Conservation (phyloP, 2,797 vertebrate species). For the Cyprinodon diabolis region DNA sequence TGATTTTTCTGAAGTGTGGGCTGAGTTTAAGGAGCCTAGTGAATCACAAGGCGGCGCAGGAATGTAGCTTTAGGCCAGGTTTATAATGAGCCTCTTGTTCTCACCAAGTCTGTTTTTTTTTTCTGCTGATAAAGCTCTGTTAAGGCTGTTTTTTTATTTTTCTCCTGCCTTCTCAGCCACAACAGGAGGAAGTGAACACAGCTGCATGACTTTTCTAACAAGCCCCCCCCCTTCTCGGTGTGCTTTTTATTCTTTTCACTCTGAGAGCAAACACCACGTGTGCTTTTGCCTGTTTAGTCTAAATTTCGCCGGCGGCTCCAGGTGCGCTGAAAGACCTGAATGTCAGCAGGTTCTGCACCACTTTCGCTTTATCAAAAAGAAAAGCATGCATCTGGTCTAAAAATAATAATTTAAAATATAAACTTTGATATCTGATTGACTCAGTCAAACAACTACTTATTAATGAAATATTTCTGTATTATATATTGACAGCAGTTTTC, state of each 20-base stretch:
- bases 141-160: conserved; percentile 45
- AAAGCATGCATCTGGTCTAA: too few species aligned
- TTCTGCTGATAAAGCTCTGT: conserved; percentile 64
- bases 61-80: conserved; percentile 67
- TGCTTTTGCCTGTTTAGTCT: not conserved
- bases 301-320: not conserved
- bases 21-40: conserved; percentile 52
- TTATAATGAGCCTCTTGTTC: conserved; percentile 72
- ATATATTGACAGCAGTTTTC: too few species aligned
- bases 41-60: conserved; percentile 73
- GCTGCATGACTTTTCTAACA: conserved; percentile 12
- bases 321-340: conserved; percentile 20
- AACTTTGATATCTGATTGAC: too few species aligned
- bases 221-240: not conserved
- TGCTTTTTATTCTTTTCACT: not conserved
- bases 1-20: conserved; percentile 5
- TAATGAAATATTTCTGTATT: too few species aligned
- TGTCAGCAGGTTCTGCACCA: conserved; percentile 1
- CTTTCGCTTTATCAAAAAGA: too few species aligned
- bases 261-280: not conserved
- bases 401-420: too few species aligned
- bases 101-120: conserved; percentile 24
- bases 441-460: too few species aligned
- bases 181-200: conserved; percentile 24
- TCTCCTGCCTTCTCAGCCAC: conserved; percentile 43